Base-by-base conservation (phyloP, 1,140 invertebrate species). In the Pogonomyrmex californicus region DNA sequence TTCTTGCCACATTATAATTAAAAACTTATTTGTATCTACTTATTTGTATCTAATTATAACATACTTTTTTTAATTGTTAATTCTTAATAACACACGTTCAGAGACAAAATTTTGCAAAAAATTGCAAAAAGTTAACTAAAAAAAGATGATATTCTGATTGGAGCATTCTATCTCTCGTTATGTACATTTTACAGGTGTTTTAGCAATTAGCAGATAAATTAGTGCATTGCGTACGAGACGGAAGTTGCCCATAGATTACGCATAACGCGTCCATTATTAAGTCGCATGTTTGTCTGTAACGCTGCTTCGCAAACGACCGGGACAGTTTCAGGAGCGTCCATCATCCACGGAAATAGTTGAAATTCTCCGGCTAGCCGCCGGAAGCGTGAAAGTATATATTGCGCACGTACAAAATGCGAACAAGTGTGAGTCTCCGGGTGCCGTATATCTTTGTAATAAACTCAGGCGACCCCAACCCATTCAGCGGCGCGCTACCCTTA, bases 401-500 rank as follows among this genome's bases (percentile, higher is more conserved):
- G 78, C 79, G 82, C 83, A 83, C 76, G 68, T 87, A 88, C 85
- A 78, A 88, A 90, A 78, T 66, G 79, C 63, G 87, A 79, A 88
- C 75, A 87, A 62, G 71, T 86, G 91, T 88, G 91, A 82, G 81
- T n/a, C 58, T 81, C 60, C 17, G 49, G 49, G 82, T 90, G 78
- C 65, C 90, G 91, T 93, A 92, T 93, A 93, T 92, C 92, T 93
- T 94, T 93, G 92, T 92, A 94, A 94, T 94, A 93, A 93, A 94
- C 92, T 93, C 91, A 79, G 85, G 66, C 90, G 89, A 82, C 86
- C 89, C 88, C 76, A 78, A 17, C 85, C 88, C 90, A 88, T 91
- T 89, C 85, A 70, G 88, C 65, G 58, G 63, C 86, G 49, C 77
- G 90, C 54, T 86, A 85, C 88, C 88, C 88, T 86, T 88, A 90